Percentiles rank a stretch among this genome's conserved stretches.
Evolutionary conservation across 2,797 vertebrate genomes (phyloP).

Genomic region (Paguma larvata): DNA sequence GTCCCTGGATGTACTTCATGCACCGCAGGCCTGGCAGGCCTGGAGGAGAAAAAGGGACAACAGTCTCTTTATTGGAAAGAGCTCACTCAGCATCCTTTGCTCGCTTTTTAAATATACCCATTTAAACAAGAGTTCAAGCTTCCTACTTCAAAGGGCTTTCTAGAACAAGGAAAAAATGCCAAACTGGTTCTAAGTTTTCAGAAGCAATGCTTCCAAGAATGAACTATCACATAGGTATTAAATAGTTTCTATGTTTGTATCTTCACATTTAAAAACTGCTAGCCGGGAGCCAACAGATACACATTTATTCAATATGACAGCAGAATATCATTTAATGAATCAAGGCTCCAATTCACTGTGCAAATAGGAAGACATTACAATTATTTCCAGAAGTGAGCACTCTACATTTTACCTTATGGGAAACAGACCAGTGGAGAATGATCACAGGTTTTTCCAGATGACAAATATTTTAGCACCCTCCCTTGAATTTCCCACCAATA

Average conservation of each 20-base stretch:
- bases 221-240: not conserved
- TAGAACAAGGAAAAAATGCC: not conserved
- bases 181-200: constrained; percentile 54
- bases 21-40: constrained; percentile 95
- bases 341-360: not conserved
- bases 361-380: constrained; percentile 55
- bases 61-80: constrained; percentile 45
- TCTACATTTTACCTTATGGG: constrained; percentile 8
- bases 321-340: constrained; percentile 41
- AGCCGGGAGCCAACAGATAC: constrained; percentile 3
- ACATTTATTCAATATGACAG: not conserved
- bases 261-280: not conserved
- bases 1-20: constrained; percentile 95
- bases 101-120: not conserved
- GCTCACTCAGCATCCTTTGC: constrained; percentile 48
- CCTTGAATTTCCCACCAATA: not conserved
- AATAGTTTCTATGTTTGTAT: not conserved
- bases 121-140: constrained; percentile 45
- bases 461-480: constrained; percentile 32
- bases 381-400: constrained; percentile 18
- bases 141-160: constrained; percentile 58
- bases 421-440: constrained; percentile 18
- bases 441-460: constrained; percentile 36
- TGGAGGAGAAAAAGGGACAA: constrained; percentile 83
- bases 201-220: constrained; percentile 28